Evolutionary conservation across 1,140 invertebrate genomes (phyloP), one percentile per base, ranked within the genome.

Genomic region (Parapsyche elsis): DNA sequence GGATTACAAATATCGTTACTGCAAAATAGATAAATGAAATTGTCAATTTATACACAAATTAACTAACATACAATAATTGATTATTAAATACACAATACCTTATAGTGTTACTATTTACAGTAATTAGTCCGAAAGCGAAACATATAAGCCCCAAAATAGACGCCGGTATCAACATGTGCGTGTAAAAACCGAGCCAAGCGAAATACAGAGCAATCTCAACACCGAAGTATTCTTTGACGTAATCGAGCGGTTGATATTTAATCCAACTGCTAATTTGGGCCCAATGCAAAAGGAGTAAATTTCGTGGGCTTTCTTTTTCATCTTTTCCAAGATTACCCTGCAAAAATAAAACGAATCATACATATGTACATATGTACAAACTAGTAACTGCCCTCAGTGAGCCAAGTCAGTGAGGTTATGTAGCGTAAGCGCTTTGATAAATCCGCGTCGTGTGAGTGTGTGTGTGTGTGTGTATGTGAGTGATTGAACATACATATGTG

Each of bases 161-260:
- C 0, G 96, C 94, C 1, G 95, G 92, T n/a, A 97, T 92, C 77
- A 99, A 87, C 93, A 98, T 96, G 64, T 94, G 93, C 0, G 98
- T 99, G 85, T 99, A 99, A 87, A 96, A 99, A 46, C 97, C 98
- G 19, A 99, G 88, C 98, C 98, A 99, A 5, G 97, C 97, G 87
- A 99, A 99, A 87, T 99, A 99, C 45, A 98, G 88, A 45, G 93
- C 90, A 80, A 95, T 93, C 88, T 95, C 96, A 70, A 95, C 93
- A 14, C 95, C 95, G 88, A 96, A 96, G 87, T 96, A 97, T 92
- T 95, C 92, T 84, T 94, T 94, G 74, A 98, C 89, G 83, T 97
- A 93, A 87, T 97, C 95, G 24, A 98, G 87, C 0, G 97, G 97
- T 85, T 98, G 97, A 85, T 94, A 93, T 83, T 95, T 94, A 85